phyloP scores from a whole-genome alignment of 2,888 invertebrate genomes.

The Acleris emargana region DNA sequence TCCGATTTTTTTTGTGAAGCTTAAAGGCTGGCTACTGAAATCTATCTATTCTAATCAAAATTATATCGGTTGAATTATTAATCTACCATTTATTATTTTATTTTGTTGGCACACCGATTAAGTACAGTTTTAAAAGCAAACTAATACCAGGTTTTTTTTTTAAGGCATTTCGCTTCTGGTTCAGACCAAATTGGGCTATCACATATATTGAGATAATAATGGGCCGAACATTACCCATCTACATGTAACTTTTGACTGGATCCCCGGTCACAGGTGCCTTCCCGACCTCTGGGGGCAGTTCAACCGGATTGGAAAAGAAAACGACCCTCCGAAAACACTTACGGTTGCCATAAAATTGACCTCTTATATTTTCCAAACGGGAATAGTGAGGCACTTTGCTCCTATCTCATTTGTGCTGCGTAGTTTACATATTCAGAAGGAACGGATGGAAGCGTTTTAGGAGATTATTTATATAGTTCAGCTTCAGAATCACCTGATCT shows the following conservation, averaged over 20 bases:
- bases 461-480: not conserved
- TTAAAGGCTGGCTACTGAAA: too few relatives aligned
- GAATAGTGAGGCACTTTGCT: conserved; percentile 43
- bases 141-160: not conserved
- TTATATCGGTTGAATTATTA: too few relatives aligned
- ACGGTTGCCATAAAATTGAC: conserved; percentile 58
- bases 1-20: too few relatives aligned
- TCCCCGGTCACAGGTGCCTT: conserved; percentile 58
- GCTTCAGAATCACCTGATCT: too few relatives aligned
- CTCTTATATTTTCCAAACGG: conserved; percentile 57
- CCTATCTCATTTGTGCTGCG: conserved; percentile 44
- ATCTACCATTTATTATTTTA: too few relatives aligned
- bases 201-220: conserved; percentile 28
- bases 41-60: too few relatives aligned
- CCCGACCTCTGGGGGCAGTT: conserved; percentile 64
- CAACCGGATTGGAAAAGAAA: conserved; percentile 68
- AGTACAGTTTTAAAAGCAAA: too few relatives aligned
- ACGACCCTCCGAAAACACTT: conserved; percentile 68
- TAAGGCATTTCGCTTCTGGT: not conserved
- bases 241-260: conserved; percentile 35
- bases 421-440: conserved; percentile 37
- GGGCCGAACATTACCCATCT: conserved; percentile 29
- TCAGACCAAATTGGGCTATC: not conserved
- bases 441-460: not conserved
- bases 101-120: too few relatives aligned